phyloP scores from a whole-genome alignment of 2,113 vertebrate species.

The Mystacornis crossleyi region DNA sequence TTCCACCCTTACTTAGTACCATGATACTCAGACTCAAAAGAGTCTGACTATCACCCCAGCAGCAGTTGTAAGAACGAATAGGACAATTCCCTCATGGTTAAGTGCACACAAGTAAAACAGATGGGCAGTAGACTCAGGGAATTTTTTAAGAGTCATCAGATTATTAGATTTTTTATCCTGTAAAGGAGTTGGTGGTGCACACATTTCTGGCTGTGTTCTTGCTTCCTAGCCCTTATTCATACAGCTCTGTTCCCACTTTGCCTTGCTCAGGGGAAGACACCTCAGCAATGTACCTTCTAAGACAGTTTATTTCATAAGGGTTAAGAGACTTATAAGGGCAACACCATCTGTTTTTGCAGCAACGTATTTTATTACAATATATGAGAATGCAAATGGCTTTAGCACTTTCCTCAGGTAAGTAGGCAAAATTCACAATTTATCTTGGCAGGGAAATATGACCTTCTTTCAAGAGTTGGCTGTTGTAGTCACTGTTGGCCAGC shows the following conservation, averaged over 20 bases:
- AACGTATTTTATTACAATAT: not conserved
- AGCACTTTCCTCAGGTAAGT: not conserved
- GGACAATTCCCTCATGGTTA: not conserved
- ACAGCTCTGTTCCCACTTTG: not conserved
- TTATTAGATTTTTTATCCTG: not conserved
- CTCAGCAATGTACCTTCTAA: not conserved
- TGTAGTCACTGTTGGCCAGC: not conserved
- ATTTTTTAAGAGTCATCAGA: not conserved
- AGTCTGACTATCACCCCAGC: not conserved
- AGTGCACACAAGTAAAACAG: not conserved
- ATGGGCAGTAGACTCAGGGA: not conserved
- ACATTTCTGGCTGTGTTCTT: not conserved
- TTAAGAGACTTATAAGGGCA: not conserved
- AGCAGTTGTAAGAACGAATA: not conserved
- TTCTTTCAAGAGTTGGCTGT: not conserved
- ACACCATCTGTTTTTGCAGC: slow-evolving; percentile 26
- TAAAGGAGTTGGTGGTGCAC: not conserved
- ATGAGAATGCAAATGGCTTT: not conserved
- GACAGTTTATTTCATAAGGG: slow-evolving; percentile 7
- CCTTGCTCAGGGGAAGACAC: not conserved
- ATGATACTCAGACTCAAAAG: not conserved
- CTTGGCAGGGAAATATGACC: not conserved
- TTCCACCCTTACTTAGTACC: not conserved
- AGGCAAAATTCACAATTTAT: not conserved
- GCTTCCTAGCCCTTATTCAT: not conserved